A percentile compares a stretch with the other conserved stretches of the same genome.
Conservation (phyloP, 2,797 vertebrate genomes). For the Linurgus olivaceus region DNA sequence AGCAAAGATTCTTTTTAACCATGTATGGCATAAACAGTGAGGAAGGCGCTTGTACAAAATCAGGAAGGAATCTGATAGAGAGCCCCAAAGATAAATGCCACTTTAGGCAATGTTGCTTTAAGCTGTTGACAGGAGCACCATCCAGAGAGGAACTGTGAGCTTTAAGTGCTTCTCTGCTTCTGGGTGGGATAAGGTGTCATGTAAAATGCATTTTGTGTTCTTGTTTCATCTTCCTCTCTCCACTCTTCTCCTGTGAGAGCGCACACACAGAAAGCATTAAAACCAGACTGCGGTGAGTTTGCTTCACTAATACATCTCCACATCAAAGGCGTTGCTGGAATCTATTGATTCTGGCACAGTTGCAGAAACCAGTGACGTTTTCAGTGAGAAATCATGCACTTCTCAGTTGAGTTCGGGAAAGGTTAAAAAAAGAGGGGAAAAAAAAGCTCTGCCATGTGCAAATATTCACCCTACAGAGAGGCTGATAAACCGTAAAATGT, state of each 20-base stretch:
- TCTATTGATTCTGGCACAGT: slow-evolving; percentile 54
- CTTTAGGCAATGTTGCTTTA: slow-evolving; percentile 50
- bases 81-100: slow-evolving; percentile 53
- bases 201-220: neutral
- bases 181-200: slow-evolving; percentile 50
- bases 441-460: neutral
- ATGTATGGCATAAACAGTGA: slow-evolving; percentile 29
- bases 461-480: neutral
- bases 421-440: neutral
- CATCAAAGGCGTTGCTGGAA: slow-evolving; percentile 48
- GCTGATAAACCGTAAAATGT: neutral
- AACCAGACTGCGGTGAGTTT: neutral
- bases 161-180: slow-evolving; percentile 20
- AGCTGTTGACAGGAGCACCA: slow-evolving; percentile 58
- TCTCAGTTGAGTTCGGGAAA: neutral
- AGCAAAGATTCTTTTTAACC: slow-evolving; percentile 43
- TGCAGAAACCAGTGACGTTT: neutral
- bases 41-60: neutral
- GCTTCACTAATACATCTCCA: slow-evolving; percentile 19
- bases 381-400: slow-evolving; percentile 37
- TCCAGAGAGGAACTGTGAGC: slow-evolving; percentile 21
- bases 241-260: neutral
- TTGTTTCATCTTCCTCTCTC: slow-evolving; percentile 20
- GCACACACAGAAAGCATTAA: neutral
- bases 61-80: slow-evolving; percentile 62